Conservation (phyloP, 2,888 invertebrate species). For the Phrixothrix hirtus region DNA sequence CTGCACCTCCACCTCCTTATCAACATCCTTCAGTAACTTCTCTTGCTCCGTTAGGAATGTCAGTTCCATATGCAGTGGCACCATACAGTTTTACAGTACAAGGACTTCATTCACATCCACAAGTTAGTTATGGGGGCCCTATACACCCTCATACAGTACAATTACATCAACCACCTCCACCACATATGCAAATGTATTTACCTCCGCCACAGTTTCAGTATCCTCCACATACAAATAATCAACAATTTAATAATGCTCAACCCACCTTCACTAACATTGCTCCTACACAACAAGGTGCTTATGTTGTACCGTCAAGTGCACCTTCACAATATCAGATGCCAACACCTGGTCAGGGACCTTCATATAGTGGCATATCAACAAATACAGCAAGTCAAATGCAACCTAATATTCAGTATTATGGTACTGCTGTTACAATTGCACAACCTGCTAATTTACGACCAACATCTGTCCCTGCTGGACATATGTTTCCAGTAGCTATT, state of each 20-base stretch:
- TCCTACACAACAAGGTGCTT: slow-evolving; percentile 43
- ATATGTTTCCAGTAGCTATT: slow-evolving; percentile 54
- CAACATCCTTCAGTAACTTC: slow-evolving; percentile 63
- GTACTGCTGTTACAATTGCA: slow-evolving; percentile 50
- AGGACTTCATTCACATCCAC: slow-evolving; percentile 64
- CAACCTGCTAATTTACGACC: slow-evolving; percentile 38
- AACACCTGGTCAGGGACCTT: slow-evolving; percentile 39
- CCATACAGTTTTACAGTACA: slow-evolving; percentile 70
- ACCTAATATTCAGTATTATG: slow-evolving; percentile 57
- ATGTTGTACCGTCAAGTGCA: slow-evolving; percentile 35
- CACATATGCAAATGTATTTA: slow-evolving; percentile 60
- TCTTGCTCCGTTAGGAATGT: slow-evolving; percentile 63
- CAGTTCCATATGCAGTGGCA: slow-evolving; percentile 63
- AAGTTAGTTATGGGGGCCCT: slow-evolving; percentile 60
- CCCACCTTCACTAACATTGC: slow-evolving; percentile 41
- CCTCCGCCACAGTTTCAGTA: slow-evolving; percentile 56
- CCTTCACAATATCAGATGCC: slow-evolving; percentile 39
- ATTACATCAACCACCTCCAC: slow-evolving; percentile 55
- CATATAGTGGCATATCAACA: slow-evolving; percentile 45
- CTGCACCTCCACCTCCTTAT: slow-evolving; percentile 62
- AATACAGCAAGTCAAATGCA: slow-evolving; percentile 48
- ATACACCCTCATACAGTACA: slow-evolving; percentile 59
- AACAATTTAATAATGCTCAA: slow-evolving; percentile 33
- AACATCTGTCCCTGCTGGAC: slow-evolving; percentile 41
- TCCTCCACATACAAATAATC: slow-evolving; percentile 45